phyloP scores from a whole-genome alignment of 2,113 vertebrate genomes.

The Chauna torquata region DNA sequence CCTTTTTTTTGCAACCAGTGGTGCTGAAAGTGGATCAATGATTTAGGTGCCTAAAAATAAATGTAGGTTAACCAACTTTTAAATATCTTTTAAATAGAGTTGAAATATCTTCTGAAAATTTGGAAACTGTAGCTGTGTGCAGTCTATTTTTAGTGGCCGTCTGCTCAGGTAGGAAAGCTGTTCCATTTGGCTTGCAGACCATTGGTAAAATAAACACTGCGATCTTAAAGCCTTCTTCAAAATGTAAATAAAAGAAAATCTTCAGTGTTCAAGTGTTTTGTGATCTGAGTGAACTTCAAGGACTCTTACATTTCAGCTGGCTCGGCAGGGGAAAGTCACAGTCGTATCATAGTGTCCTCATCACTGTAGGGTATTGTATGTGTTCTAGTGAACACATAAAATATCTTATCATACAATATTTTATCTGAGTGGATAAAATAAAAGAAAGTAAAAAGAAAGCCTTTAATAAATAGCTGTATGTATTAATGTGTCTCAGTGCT shows the following conservation, averaged over 20 bases:
- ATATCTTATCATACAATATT: too few species aligned
- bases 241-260: slow-evolving; percentile 18
- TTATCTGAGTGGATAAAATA: not conserved
- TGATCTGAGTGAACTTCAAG: not conserved
- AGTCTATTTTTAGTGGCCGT: slow-evolving; percentile 1
- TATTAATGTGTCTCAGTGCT: not conserved
- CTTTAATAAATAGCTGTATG: not conserved
- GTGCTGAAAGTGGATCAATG: not conserved
- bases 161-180: slow-evolving; percentile 47
- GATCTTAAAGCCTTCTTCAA: not conserved
- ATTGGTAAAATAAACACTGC: slow-evolving; percentile 1
- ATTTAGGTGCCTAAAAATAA: not conserved
- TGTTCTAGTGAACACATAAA: not conserved
- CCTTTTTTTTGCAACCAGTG: not conserved
- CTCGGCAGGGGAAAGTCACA: not conserved
- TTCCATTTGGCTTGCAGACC: not conserved
- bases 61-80: not conserved
- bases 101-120: not conserved
- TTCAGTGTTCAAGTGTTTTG: not conserved
- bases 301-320: not conserved
- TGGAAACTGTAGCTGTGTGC: not conserved
- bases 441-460: not conserved
- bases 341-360: not conserved
- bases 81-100: not conserved
- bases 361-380: not conserved